These are phyloP conservation scores for Pimephales promelas DNA, from an alignment of 2,113 vertebrate genomes.

Conservation along the genomic window DNA sequence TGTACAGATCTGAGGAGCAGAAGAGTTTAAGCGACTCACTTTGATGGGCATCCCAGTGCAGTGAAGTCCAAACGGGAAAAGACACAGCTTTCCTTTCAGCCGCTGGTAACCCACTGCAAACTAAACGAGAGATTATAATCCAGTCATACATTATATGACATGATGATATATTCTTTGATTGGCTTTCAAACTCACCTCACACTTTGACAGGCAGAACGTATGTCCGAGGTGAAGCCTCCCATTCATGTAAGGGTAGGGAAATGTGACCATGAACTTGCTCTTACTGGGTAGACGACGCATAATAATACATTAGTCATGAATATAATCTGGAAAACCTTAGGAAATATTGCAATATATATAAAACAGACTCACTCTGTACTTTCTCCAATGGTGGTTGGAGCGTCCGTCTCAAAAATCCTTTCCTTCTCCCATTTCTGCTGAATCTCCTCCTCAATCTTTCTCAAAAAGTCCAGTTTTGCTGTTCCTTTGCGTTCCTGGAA, in stretches of 20 bases:
- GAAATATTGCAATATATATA: neutral
- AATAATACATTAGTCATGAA: neutral
- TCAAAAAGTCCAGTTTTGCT: conserved; percentile 92
- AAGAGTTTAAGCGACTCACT: conserved; percentile 72
- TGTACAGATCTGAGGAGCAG: neutral
- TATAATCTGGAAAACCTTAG: neutral
- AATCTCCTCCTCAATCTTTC: conserved; percentile 89
- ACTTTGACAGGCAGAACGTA: conserved; percentile 95
- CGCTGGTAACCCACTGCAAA: conserved; percentile 90
- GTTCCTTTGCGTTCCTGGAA: conserved; percentile 93
- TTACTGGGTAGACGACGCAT: conserved; percentile 73
- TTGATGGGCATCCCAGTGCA: conserved; percentile 99
- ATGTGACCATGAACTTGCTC: conserved; percentile 90
- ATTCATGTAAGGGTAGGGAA: conserved; percentile 99
- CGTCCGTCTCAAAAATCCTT: conserved; percentile 82
- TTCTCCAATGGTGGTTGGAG: conserved; percentile 66
- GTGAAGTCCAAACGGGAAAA: conserved; percentile 96
- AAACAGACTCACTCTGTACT: conserved; percentile 68
- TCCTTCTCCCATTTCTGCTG: conserved; percentile 91
- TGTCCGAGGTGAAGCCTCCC: conserved; percentile 95
- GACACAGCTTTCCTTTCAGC: conserved; percentile 88
- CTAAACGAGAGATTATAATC: conserved; percentile 62
- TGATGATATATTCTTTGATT: neutral
- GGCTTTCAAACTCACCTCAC: conserved; percentile 82
- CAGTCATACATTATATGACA: neutral